Base-by-base conservation (phyloP, 2,797 vertebrate genomes). In the Anguilla pacifica region DNA sequence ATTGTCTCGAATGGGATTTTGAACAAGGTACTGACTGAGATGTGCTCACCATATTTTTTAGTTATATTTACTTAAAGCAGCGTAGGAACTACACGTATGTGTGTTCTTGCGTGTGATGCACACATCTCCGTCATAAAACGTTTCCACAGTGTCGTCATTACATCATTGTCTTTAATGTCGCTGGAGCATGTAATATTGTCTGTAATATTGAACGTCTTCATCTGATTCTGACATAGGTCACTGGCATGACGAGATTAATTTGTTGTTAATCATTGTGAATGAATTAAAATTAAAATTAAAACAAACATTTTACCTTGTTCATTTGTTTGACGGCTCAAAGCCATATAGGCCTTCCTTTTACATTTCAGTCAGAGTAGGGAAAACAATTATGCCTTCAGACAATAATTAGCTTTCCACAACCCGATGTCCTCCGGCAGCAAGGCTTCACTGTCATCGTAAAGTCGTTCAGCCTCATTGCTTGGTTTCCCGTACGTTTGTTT, bases 121-220 rank as follows among this genome's bases (percentile, higher is more conserved):
- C 61, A 43, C 81, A 61, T 28, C 9, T 89, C 92, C 92, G 2
- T 87, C 49, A 49, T 43, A 6, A 87, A 94, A 95, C 93, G 95
- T 96, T 96, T 94, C 94, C 94, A 95, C 94, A 95, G 94, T 94
- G 95, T 95, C 89, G 91, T 92, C 49, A 81, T 85, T 74, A 64
- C 57, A 39, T 88, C 90, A 86, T 91, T 91, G 91, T 87, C 92
- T 94, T 70, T 93, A 92, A 93, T 93, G 93, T 90, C 89, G 49
- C 87, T 70, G 86, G 87, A 53, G 35, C 43, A 46, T 46, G 43
- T 46, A 70, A 46, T 67, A n/a, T 55, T 74, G 10, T 17, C 64
- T 39, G 31, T 19, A 17, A 79, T 31, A 55, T 39, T 64, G 31
- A 46, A 13, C 19, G 59, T 2, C 84, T 85, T n/a, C 59, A 77